These are phyloP conservation scores for Holothuria glaberrima DNA, from an alignment of 35 echinoderm and acorn worm genomes.

Conservation along the genomic window DNA sequence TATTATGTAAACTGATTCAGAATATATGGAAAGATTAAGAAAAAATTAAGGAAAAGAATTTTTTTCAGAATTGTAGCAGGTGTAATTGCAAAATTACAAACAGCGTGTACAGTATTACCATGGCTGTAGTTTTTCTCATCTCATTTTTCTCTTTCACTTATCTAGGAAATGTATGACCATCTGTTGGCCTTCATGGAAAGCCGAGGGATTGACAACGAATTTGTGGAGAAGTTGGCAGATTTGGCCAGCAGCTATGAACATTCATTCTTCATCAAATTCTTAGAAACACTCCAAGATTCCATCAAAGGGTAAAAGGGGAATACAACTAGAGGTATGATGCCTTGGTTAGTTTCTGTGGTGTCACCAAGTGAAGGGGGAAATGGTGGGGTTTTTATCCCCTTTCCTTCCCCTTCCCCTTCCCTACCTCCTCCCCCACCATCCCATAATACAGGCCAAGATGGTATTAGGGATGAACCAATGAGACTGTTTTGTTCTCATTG, in stretches of 20 bases:
- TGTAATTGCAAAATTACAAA: background rate
- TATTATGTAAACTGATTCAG: no score
- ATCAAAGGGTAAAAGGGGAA: background rate
- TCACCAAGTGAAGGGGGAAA: no score
- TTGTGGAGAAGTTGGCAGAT: conserved; percentile 82
- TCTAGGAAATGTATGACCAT: conserved; percentile 88
- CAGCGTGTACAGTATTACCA: no score
- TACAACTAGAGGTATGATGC: no score
- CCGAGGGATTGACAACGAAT: conserved; percentile 78
- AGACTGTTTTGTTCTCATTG: background rate
- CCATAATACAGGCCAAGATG: no score
- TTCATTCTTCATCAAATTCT: conserved; percentile 82
- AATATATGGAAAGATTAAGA: no score
- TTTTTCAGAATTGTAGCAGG: background rate
- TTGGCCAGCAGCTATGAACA: conserved; percentile 89
- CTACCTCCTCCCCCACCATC: no score
- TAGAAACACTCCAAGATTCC: conserved; percentile 62
- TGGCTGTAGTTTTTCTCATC: no score
- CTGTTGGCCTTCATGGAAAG: conserved; percentile 82
- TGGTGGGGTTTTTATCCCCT: background rate
- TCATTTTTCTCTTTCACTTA: background rate
- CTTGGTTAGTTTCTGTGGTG: no score
- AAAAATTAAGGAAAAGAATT: no score
- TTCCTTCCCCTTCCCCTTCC: background rate
- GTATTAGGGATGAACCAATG: no score